Percentiles rank a stretch among this genome's conserved stretches.
phyloP scores from a whole-genome alignment of 1,140 invertebrate genomes.

The Meloidogyne floridensis region DNA sequence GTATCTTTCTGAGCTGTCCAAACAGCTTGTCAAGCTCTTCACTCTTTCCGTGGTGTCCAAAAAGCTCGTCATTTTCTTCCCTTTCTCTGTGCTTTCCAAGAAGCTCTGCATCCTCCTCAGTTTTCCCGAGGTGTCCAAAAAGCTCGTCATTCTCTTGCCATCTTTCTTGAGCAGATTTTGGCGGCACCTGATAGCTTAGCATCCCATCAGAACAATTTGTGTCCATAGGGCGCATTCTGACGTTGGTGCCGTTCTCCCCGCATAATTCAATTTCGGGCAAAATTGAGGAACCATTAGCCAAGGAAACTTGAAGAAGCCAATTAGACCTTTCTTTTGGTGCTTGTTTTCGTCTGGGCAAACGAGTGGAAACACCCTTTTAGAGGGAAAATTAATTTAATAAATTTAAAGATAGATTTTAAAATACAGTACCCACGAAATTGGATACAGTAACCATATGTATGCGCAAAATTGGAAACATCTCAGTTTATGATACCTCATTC shows the following conservation, averaged over 20 bases:
- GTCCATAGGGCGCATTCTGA: slow-evolving; percentile 37
- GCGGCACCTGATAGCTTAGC: slow-evolving; percentile 39
- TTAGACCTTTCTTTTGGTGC: slow-evolving; percentile 12
- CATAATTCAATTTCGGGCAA: slow-evolving; percentile 45
- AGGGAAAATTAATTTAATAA: not conserved
- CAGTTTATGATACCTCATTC: too few species aligned
- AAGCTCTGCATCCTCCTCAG: not conserved
- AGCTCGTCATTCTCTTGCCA: too few species aligned
- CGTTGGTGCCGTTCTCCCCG: slow-evolving; percentile 23
- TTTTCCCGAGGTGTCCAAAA: too few species aligned
- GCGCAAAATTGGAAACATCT: too few species aligned
- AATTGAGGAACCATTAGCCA: slow-evolving; percentile 40
- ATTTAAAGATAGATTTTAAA: not conserved
- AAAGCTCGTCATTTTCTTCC: not conserved
- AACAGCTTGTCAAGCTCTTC: not conserved
- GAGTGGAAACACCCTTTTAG: slow-evolving; percentile 46
- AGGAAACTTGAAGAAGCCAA: slow-evolving; percentile 43
- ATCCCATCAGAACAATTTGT: slow-evolving; percentile 42
- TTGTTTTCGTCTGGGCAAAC: slow-evolving; percentile 45
- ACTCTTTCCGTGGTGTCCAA: not conserved
- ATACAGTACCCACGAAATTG: too few species aligned
- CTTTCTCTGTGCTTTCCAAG: not conserved
- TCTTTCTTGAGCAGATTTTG: not conserved
- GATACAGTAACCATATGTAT: too few species aligned
- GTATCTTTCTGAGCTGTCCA: slow-evolving; percentile 3